phyloP scores from a whole-genome alignment of 2,797 vertebrate species.

The Zalophus californianus region DNA sequence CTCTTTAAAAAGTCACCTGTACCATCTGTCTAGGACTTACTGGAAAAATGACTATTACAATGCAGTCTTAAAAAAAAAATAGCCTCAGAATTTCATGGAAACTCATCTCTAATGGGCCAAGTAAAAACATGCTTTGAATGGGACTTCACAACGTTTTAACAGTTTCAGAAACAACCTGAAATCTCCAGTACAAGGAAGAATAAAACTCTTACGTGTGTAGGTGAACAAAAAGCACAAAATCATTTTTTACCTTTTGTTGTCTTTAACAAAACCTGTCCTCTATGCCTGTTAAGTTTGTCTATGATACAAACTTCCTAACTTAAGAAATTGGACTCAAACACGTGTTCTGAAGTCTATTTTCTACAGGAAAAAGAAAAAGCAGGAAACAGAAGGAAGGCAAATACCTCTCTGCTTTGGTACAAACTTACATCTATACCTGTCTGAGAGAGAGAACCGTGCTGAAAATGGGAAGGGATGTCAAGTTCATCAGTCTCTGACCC shows the following conservation, averaged over 20 bases:
- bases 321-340: not conserved
- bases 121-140: constrained; percentile 77
- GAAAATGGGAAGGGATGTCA: not conserved
- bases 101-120: constrained; percentile 77
- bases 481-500: not conserved
- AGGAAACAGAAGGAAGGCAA: not conserved
- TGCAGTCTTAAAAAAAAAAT: constrained; percentile 58
- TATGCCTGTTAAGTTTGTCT: not conserved
- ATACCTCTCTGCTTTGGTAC: not conserved
- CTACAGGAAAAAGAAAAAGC: not conserved
- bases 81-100: constrained; percentile 74
- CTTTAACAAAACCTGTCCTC: constrained; percentile 49
- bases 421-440: not conserved
- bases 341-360: not conserved
- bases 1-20: constrained; percentile 78
- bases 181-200: constrained; percentile 72
- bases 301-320: not conserved
- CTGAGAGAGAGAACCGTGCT: not conserved
- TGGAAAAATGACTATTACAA: constrained; percentile 78
- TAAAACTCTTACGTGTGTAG: constrained; percentile 48
- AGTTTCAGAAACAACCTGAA: constrained; percentile 72
- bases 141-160: constrained; percentile 47
- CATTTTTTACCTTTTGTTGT: constrained; percentile 58
- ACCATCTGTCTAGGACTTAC: constrained; percentile 78
- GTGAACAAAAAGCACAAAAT: constrained; percentile 62